Evolutionary conservation across 1,140 invertebrate species (phyloP).

Genomic region (Drosophila varians): DNA sequence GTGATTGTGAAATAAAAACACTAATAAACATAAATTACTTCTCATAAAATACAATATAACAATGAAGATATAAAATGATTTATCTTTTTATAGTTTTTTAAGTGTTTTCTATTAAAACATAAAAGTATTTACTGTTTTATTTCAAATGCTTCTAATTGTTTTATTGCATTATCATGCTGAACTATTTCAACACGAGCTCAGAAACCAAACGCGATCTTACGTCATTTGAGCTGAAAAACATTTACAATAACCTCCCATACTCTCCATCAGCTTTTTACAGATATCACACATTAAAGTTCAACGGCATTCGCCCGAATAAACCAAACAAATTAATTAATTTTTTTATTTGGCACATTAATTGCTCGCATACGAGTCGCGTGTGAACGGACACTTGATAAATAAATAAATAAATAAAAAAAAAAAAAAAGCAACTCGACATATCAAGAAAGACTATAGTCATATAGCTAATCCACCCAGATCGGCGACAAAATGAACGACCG

Average conservation of each 20-base stretch:
- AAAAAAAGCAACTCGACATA: slow-evolving; percentile 10
- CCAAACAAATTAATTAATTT: slow-evolving; percentile 46
- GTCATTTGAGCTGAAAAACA: slow-evolving; percentile 28
- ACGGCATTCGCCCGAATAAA: slow-evolving; percentile 43
- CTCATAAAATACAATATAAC: too few relatives aligned
- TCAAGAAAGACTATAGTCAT: slow-evolving; percentile 12
- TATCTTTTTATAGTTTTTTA: neutral
- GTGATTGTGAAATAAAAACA: slow-evolving; percentile 12
- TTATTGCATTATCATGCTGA: slow-evolving; percentile 38
- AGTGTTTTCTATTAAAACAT: too few relatives aligned
- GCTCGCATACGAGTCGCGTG: slow-evolving; percentile 38
- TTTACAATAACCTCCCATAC: slow-evolving; percentile 10
- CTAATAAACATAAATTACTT: neutral
- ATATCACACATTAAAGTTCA: slow-evolving; percentile 51
- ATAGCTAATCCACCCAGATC: slow-evolving; percentile 28
- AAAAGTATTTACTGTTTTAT: too few relatives aligned
- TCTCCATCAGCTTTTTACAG: neutral
- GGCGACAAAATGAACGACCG: slow-evolving; percentile 76
- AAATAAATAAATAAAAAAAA: slow-evolving; percentile 18
- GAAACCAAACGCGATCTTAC: slow-evolving; percentile 21
- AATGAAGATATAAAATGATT: too few relatives aligned
- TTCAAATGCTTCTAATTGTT: neutral
- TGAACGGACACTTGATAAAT: slow-evolving; percentile 26
- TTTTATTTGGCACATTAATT: slow-evolving; percentile 63
- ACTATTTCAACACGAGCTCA: slow-evolving; percentile 12